Evolutionary conservation across 2,113 vertebrate genomes (phyloP).

Genomic region (Monopterus albus): DNA sequence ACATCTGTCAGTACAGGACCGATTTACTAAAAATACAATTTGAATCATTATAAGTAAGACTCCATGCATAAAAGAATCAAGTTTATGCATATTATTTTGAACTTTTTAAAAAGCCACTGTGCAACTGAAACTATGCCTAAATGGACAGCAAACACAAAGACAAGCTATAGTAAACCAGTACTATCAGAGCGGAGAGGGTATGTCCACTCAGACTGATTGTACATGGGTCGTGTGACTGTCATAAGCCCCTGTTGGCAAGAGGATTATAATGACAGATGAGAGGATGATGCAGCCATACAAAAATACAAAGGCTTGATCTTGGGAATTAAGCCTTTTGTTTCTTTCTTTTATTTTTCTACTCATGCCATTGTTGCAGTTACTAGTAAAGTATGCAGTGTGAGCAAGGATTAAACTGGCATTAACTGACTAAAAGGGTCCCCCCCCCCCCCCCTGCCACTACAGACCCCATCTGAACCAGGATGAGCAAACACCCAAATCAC

Average conservation of each 20-base stretch:
- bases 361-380: neutral
- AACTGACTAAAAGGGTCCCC: too few species aligned
- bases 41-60: neutral
- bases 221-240: slow-evolving; percentile 32
- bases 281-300: slow-evolving; percentile 21
- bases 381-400: neutral
- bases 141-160: neutral
- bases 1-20: neutral
- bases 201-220: slow-evolving; percentile 56
- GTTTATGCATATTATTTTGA: neutral
- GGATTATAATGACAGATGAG: slow-evolving; percentile 63
- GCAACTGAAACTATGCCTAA: neutral
- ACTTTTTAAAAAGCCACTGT: neutral
- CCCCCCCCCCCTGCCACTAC: too few species aligned
- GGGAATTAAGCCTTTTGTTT: neutral
- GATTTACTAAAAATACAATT: neutral
- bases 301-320: neutral
- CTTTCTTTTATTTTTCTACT: neutral
- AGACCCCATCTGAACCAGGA: slow-evolving; percentile 48
- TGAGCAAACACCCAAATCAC: slow-evolving; percentile 65
- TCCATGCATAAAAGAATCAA: neutral
- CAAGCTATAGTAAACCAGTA: neutral
- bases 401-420: neutral
- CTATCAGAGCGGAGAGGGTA: slow-evolving; percentile 22
- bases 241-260: slow-evolving; percentile 60